Conservation (phyloP, 2,113 vertebrate species). For the Danionella cerebrum region DNA sequence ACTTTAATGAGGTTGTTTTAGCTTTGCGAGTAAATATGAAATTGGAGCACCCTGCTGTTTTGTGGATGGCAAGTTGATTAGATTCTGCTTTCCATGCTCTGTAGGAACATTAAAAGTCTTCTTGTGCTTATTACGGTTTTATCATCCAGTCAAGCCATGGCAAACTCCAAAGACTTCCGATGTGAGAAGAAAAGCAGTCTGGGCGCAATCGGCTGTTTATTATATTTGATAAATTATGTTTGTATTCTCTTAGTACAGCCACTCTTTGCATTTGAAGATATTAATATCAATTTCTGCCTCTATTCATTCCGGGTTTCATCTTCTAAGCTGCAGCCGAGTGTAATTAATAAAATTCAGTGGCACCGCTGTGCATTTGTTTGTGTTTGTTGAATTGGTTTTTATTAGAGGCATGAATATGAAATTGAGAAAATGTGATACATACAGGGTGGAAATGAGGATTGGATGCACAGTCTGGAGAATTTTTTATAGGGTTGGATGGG, state of each 20-base stretch:
- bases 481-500: no score
- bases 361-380: not conserved
- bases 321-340: not conserved
- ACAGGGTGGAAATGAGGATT: no score
- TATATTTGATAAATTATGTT: not conserved
- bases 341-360: not conserved
- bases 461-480: no score
- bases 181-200: not conserved
- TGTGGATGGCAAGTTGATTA: slow-evolving; percentile 23
- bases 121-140: not conserved
- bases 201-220: not conserved
- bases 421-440: not conserved
- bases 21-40: slow-evolving; percentile 24
- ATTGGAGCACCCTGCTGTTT: slow-evolving; percentile 22
- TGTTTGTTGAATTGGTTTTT: not conserved
- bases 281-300: not conserved
- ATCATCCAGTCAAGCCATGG: not conserved
- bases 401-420: not conserved
- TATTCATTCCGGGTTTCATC: not conserved
- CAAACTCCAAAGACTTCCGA: not conserved
- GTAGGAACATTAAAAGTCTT: slow-evolving; percentile 9
- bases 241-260: not conserved
- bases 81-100: slow-evolving; percentile 2
- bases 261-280: not conserved
- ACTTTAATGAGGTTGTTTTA: slow-evolving; percentile 22